Percentiles rank a stretch among this genome's conserved stretches.
phyloP scores from a whole-genome alignment of 1,140 invertebrate genomes.

The Bombus consobrinus region DNA sequence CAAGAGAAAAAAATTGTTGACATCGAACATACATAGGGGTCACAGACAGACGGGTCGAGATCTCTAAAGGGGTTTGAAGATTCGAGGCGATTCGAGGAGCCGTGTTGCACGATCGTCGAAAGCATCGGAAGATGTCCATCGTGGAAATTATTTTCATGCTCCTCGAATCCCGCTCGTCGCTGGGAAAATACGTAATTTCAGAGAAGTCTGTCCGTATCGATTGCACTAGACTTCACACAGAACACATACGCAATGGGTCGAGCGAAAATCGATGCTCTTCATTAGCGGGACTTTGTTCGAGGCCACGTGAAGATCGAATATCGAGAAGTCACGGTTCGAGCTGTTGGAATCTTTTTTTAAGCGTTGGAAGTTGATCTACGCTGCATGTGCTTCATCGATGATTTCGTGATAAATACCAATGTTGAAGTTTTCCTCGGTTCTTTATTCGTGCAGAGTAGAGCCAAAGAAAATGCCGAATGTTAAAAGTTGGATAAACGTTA shows the following conservation, averaged over 20 bases:
- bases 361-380: not conserved
- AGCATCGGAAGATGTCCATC: not conserved
- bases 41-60: conserved; percentile 64
- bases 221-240: conserved; percentile 39
- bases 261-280: conserved; percentile 40
- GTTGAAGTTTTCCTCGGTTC: no score
- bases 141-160: conserved; percentile 14
- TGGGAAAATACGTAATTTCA: conserved; percentile 13
- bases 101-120: not conserved
- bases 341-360: not conserved
- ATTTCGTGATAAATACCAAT: not conserved
- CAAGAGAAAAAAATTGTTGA: conserved; percentile 53
- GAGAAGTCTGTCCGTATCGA: conserved; percentile 25
- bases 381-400: not conserved
- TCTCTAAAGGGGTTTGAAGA: conserved; percentile 39
- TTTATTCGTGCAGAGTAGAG: no score
- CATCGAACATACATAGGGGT: conserved; percentile 54
- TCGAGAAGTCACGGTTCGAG: not conserved
- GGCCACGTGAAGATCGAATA: not conserved
- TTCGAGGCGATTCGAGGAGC: conserved; percentile 29
- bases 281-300: not conserved
- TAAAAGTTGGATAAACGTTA: not conserved
- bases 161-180: conserved; percentile 26
- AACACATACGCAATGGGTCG: conserved; percentile 35
- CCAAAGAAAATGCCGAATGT: no score